phyloP scores from a whole-genome alignment of 2,113 vertebrate genomes.

The Suncus etruscus region DNA sequence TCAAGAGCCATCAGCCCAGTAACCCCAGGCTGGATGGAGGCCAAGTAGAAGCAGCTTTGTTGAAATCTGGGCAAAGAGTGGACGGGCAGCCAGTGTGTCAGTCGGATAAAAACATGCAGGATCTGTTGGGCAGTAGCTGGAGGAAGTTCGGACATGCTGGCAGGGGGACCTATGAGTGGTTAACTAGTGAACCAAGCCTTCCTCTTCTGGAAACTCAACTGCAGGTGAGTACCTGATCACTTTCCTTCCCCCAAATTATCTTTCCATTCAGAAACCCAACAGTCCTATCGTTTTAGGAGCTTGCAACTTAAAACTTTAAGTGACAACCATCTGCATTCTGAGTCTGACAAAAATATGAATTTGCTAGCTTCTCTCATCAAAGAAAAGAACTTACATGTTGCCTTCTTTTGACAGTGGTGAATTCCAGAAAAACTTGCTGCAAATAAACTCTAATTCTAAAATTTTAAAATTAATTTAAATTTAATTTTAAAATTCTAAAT shows the following conservation, averaged over 20 bases:
- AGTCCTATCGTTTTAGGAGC: not conserved
- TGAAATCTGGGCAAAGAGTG: slow-evolving; percentile 61
- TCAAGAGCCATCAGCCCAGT: slow-evolving; percentile 80
- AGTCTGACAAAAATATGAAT: not conserved
- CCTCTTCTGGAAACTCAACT: slow-evolving; percentile 90
- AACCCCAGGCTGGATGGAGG: slow-evolving; percentile 75
- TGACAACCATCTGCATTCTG: not conserved
- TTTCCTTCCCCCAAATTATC: not conserved
- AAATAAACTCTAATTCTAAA: not conserved
- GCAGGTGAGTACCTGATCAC: slow-evolving; percentile 88
- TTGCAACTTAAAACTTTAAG: not conserved
- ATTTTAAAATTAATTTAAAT: too few species aligned
- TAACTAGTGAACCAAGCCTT: slow-evolving; percentile 88
- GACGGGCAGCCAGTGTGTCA: slow-evolving; percentile 67
- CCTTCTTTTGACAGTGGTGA: not conserved
- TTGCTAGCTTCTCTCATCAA: not conserved
- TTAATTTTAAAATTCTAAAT: too few species aligned
- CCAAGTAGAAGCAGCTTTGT: slow-evolving; percentile 70
- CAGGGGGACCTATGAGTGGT: slow-evolving; percentile 92
- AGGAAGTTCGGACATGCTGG: slow-evolving; percentile 92
- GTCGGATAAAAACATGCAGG: slow-evolving; percentile 87
- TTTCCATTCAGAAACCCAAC: slow-evolving; percentile 23
- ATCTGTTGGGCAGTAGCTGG: slow-evolving; percentile 92
- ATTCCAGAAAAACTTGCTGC: slow-evolving; percentile 4
- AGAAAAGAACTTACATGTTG: slow-evolving; percentile 21